Base-by-base conservation (phyloP, 1,140 invertebrate species). In the Drosophila lacertosa region DNA sequence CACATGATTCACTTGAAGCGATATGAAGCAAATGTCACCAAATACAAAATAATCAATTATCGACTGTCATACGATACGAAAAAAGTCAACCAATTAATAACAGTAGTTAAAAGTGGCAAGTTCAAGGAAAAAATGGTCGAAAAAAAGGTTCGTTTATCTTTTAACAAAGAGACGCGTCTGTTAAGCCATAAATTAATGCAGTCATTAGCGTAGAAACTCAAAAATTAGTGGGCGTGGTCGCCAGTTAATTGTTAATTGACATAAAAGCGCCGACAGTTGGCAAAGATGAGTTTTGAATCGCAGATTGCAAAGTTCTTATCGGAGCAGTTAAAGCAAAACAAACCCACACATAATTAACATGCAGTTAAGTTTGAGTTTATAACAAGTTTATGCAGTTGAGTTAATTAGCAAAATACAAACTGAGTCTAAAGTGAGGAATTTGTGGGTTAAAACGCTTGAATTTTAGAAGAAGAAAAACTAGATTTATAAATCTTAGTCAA, bases 41-140 rank as follows among this genome's bases (percentile, higher is more conserved):
- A 40, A 35, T 42, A 20, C 33, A 59, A 66, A 11, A 32, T 40
- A 60, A 68, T 68, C 47, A 68, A 68, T 68, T 62, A 68, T 53
- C 35, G 18, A 2, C 18, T 66, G 63, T 50, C 54, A 59, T 20
- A 60, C 55, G 37, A 50, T 48, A 57, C 16, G 22, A 1, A 15
- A 58, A 16, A 40, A 20, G 20, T 26, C 26, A 50, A 18, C 15
- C 64, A 60, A 59, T 67, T 42, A 51, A 59, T 51, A 51, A 24
- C 13, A 59, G 9, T 4, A 29, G 26, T 37, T 44, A 24, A 47
- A 5, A 20, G 32, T 6, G 13, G 10, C 2, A 13, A 44, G 20
- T 10, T n/a, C 33, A 37, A 53, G n/a, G 4, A 5, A 35, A 5
- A 13, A n/a, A n/a, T n/a, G n/a, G n/a, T 29, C 9, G 6, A 29